phyloP scores from a whole-genome alignment of 37 sponge, comb jelly and placozoan species.

The Chondrilla cf. caribensis region DNA sequence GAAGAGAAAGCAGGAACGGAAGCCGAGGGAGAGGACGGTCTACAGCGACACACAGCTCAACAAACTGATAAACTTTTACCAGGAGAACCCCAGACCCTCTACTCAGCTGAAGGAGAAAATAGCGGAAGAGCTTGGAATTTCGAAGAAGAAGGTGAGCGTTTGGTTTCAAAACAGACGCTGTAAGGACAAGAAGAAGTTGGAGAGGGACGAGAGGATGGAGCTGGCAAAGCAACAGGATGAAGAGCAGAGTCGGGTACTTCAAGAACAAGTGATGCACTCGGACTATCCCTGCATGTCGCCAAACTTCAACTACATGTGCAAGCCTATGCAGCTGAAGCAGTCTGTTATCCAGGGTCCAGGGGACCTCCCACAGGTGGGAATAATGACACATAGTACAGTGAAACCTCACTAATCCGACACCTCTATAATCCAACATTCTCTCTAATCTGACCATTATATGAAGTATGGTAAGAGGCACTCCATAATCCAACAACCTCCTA shows the following conservation, averaged over 20 bases:
- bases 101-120: constrained; percentile 91
- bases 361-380: no score
- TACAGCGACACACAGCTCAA: constrained; percentile 88
- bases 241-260: background rate
- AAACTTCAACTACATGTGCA: no score
- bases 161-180: constrained; percentile 99
- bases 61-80: constrained; percentile 75
- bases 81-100: constrained; percentile 85
- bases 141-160: constrained; percentile 85
- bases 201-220: constrained; percentile 42
- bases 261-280: no score
- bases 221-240: background rate
- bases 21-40: constrained; percentile 88
- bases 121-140: constrained; percentile 83
- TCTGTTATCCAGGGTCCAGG: no score
- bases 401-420: no score
- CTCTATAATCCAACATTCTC: no score
- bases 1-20: constrained; percentile 54
- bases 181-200: constrained; percentile 95
- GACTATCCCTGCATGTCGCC: no score
- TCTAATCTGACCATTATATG: no score
- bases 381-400: no score
- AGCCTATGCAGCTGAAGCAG: no score
- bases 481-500: no score
- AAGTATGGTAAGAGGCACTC: no score